A percentile compares a stretch with the other conserved stretches of the same genome.
Conservation (phyloP, 1,140 invertebrate genomes). For the Eumaeus atala region DNA sequence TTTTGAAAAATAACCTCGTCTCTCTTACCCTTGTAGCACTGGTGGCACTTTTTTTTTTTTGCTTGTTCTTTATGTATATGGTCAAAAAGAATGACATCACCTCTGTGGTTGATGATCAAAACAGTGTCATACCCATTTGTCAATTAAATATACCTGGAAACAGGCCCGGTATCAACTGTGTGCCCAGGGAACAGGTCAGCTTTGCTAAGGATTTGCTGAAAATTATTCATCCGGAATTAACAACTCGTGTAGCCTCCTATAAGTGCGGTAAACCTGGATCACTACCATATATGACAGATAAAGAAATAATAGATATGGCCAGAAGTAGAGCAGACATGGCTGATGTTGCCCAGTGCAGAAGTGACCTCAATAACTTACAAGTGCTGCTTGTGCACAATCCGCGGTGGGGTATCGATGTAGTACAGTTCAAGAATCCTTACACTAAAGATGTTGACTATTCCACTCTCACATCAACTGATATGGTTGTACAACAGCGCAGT, state of each 20-base stretch:
- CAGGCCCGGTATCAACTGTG: conserved; percentile 76
- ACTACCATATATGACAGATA: conserved; percentile 74
- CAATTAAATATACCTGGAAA: conserved; percentile 58
- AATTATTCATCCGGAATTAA: conserved; percentile 76
- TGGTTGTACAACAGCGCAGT: conserved; percentile 69
- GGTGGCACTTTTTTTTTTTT: conserved; percentile 78
- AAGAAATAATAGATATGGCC: conserved; percentile 72
- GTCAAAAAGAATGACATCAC: conserved; percentile 75
- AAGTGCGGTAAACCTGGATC: conserved; percentile 74
- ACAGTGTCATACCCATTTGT: conserved; percentile 75
- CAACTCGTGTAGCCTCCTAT: conserved; percentile 72
- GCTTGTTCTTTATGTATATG: conserved; percentile 79
- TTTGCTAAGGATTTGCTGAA: conserved; percentile 77
- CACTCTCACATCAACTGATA: conserved; percentile 58
- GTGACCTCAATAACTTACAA: conserved; percentile 78
- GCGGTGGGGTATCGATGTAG: conserved; percentile 78
- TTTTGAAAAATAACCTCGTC: conserved; percentile 77
- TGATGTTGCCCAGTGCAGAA: conserved; percentile 65
- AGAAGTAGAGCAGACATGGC: conserved; percentile 44
- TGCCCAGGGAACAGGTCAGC: conserved; percentile 74
- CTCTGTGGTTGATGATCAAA: conserved; percentile 66
- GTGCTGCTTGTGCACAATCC: conserved; percentile 82
- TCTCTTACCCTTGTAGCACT: conserved; percentile 78
- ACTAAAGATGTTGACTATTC: conserved; percentile 46
- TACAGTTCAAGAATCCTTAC: conserved; percentile 64